These are phyloP conservation scores for Epizoanthus scotinus DNA, from an alignment of 92 coral and sea anemone genomes.

Conservation along the genomic window DNA sequence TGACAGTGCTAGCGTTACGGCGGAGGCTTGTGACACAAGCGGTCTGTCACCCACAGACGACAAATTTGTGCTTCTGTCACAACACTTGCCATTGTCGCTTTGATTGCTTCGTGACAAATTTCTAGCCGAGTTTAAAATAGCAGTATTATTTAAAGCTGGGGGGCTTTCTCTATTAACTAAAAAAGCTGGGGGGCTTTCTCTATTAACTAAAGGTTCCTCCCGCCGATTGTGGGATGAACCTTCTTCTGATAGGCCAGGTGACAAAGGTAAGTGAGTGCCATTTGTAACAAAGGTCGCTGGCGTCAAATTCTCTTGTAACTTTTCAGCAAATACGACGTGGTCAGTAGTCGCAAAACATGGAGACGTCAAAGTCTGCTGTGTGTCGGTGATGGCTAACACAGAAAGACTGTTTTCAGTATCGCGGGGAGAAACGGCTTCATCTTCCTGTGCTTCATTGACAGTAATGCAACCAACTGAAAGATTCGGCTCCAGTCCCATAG, in stretches of 20 bases:
- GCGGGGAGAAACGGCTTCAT: not conserved
- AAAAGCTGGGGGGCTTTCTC: not conserved
- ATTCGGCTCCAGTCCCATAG: not conserved
- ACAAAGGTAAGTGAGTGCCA: not conserved
- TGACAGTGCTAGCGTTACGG: constrained; percentile 8
- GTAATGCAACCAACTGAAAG: not conserved
- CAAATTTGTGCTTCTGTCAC: not conserved
- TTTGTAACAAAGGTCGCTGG: not conserved
- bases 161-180: not conserved
- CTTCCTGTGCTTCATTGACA: not conserved
- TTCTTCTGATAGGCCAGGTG: not conserved
- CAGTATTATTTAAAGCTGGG: not conserved
- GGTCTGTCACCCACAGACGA: not conserved
- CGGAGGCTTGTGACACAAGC: not conserved
- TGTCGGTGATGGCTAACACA: not conserved
- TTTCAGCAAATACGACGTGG: not conserved
- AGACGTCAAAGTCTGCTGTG: constrained; percentile 16
- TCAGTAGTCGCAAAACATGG: not conserved
- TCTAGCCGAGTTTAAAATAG: not conserved
- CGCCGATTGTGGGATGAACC: not conserved
- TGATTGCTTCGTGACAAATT: not conserved
- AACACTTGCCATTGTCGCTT: not conserved
- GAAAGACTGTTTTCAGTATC: not conserved
- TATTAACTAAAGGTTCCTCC: not conserved
- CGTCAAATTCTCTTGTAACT: not conserved